Base-by-base conservation (phyloP, 2,888 invertebrate genomes). In the Torymus tubicola region DNA sequence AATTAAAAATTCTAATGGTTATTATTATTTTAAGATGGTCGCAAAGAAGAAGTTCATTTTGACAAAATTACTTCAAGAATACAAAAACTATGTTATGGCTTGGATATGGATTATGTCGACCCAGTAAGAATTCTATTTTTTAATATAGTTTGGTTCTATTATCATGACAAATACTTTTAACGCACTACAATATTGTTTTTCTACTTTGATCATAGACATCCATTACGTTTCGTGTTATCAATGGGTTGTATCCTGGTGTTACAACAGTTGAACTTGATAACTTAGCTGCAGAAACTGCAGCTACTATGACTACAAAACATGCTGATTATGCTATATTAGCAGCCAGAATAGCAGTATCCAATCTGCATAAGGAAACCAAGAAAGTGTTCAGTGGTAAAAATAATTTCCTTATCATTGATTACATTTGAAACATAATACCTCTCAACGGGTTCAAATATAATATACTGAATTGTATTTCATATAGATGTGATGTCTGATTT, bases 51-150 rank as follows among this genome's bases (percentile, higher is more conserved):
- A 85, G 96, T 99, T 0, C 97, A 98, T 91, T 96, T 99, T 89
- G 99, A 99, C 91, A 99, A 99, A 93, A 99, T 99, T 82, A 99
- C 99, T 0, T 97, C 97, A 0, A 93, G 99, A 87, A 97, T 99
- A 69, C 95, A 96, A 87, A 99, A 99, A 89, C 93, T 99, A 78
- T 98, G 99, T 89, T 98, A 99, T 92, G 97, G 97, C 24, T 92
- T 99, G 71, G 97, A 99, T 90, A 96, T 96, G 95, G 98, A 99
- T 84, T 99, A 96, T 92, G 95, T 99, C 31, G 98, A 99, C 90
- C 98, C 99, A 52, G 98, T 98, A 93, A 94, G 94, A 93, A 79
- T 24, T 64, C 78, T 31, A 93, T 78, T 24, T 64, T 31, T 42
- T 52, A 24, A 24, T 71, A 31, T 76, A 63, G 50, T 71, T 58